phyloP scores from a whole-genome alignment of 2,888 invertebrate genomes.

The Drosophila atripex region DNA sequence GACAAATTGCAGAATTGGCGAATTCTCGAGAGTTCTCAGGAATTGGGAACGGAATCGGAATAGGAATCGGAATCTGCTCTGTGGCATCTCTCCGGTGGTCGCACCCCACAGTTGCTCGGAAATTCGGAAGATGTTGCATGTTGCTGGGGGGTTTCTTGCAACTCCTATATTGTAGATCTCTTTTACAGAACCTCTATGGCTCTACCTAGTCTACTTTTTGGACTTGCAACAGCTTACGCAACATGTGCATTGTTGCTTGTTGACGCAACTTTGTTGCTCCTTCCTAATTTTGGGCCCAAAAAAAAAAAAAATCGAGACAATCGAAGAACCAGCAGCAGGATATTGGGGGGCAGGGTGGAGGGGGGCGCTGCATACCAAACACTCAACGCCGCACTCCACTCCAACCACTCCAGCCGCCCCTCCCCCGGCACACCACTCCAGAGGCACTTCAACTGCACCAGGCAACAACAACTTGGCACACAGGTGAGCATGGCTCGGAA shows the following conservation, averaged over 20 bases:
- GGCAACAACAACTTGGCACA: conserved; percentile 56
- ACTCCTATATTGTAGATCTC: neutral
- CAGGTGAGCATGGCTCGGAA: conserved; percentile 52
- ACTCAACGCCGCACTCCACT: conserved; percentile 77
- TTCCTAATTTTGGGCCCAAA: conserved; percentile 29
- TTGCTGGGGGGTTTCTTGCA: too few species aligned
- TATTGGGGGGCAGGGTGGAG: conserved; percentile 5
- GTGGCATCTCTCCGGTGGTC: conserved; percentile 70
- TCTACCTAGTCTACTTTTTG: conserved; percentile 1
- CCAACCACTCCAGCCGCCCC: conserved; percentile 56
- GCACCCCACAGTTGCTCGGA: conserved; percentile 24
- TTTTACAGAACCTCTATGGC: conserved; percentile 1
- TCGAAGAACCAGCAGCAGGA: conserved; percentile 53
- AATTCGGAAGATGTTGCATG: conserved; percentile 11
- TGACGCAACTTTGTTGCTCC: conserved; percentile 48
- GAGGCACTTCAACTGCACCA: conserved; percentile 60
- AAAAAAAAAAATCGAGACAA: conserved; percentile 40
- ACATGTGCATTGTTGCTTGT: conserved; percentile 44
- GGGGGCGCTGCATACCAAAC: conserved; percentile 67
- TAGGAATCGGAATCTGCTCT: conserved; percentile 57
- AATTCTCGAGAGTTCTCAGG: conserved; percentile 72
- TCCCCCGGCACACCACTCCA: conserved; percentile 44
- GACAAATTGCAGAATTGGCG: conserved; percentile 78
- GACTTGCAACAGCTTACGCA: conserved; percentile 39
- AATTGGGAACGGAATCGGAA: conserved; percentile 51